These are phyloP conservation scores for Acrobasis suavella DNA, from an alignment of 2,888 invertebrate genomes.

Conservation along the genomic window DNA sequence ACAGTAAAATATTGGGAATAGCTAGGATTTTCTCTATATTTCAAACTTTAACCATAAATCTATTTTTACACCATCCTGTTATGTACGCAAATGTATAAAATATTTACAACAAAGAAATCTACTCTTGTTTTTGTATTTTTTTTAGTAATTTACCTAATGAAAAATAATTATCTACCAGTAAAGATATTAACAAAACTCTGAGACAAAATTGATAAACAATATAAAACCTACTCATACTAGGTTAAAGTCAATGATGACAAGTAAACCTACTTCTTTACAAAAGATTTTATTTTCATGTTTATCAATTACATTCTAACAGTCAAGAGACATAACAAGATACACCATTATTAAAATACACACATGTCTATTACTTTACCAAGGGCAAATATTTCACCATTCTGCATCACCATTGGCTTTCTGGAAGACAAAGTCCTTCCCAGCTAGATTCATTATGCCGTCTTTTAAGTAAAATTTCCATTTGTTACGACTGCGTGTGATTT, in stretches of 20 bases:
- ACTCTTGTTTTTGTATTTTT: background rate
- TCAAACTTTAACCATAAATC: background rate
- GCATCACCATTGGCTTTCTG: slow-evolving; percentile 99
- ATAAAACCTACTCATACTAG: slow-evolving; percentile 10
- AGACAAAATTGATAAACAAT: slow-evolving; percentile 16
- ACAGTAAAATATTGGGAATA: background rate
- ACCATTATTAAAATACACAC: slow-evolving; percentile 63
- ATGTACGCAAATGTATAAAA: background rate
- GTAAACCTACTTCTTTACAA: slow-evolving; percentile 27
- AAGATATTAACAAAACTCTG: slow-evolving; percentile 3
- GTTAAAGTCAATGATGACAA: slow-evolving; percentile 18
- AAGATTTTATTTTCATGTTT: slow-evolving; percentile 33
- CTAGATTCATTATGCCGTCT: slow-evolving; percentile 99
- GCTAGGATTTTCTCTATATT: background rate
- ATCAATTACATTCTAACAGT: slow-evolving; percentile 52
- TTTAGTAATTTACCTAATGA: background rate
- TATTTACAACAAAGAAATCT: slow-evolving; percentile 12
- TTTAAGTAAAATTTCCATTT: slow-evolving; percentile 99
- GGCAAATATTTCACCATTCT: slow-evolving; percentile 90
- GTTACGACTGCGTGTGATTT: slow-evolving; percentile 98
- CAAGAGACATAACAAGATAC: slow-evolving; percentile 58
- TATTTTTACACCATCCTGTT: slow-evolving; percentile 15
- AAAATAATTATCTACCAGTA: slow-evolving; percentile 4
- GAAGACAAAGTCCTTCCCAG: slow-evolving; percentile 99
- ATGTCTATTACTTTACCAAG: slow-evolving; percentile 43